phyloP scores from a whole-genome alignment of 2,888 invertebrate species.

The Limnephilus lunatus region DNA sequence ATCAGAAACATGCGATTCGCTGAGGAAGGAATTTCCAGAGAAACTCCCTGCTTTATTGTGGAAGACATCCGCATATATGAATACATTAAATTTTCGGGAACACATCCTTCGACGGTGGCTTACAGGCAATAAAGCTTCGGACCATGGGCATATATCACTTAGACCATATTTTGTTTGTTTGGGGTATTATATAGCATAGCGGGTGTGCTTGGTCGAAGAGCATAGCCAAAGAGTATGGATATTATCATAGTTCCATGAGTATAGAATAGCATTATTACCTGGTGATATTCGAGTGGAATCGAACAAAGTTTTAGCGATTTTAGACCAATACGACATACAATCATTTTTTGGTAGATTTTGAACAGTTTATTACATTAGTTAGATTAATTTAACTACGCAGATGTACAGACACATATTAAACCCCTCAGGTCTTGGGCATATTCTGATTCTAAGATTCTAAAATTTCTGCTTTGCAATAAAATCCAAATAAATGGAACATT shows the following conservation, averaged over 20 bases:
- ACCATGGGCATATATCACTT: background rate
- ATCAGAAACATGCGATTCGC: slow-evolving; percentile 4
- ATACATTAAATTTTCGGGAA: background rate
- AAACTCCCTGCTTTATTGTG: slow-evolving; percentile 8
- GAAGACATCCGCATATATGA: background rate
- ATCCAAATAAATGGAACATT: too few relatives aligned
- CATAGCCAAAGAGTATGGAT: too few relatives aligned
- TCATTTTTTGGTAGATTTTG: background rate
- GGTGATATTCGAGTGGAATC: background rate
- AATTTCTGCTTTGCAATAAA: too few relatives aligned
- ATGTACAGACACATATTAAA: too few relatives aligned
- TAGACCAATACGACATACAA: background rate
- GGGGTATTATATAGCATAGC: background rate
- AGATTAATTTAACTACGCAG: too few relatives aligned
- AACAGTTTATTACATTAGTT: background rate
- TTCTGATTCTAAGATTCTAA: too few relatives aligned
- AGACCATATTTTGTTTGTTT: background rate
- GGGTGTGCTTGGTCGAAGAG: too few relatives aligned
- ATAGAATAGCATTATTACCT: too few relatives aligned
- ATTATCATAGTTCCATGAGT: too few relatives aligned
- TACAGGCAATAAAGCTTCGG: background rate
- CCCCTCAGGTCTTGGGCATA: too few relatives aligned
- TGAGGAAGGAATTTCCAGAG: slow-evolving; percentile 14
- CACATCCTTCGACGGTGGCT: background rate
- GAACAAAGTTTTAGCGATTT: background rate